Evolutionary conservation across 2,888 invertebrate species (phyloP).

Genomic region (Pyralis farinalis): DNA sequence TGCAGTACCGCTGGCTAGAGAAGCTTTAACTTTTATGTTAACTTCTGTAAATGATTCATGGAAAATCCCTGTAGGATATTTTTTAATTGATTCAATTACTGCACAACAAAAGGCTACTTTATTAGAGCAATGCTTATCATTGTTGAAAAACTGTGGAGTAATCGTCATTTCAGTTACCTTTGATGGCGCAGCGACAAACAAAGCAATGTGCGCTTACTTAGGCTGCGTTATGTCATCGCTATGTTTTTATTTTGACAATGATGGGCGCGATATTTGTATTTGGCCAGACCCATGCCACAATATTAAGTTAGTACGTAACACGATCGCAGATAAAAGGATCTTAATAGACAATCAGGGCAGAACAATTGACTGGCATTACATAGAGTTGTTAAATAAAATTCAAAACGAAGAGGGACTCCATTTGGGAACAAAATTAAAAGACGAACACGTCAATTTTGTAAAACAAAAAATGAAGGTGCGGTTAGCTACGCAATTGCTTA

Average conservation of each 20-base stretch:
- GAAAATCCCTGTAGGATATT: slow-evolving; percentile 18
- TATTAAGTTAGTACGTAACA: slow-evolving; percentile 12
- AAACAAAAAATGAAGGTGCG: slow-evolving; percentile 3
- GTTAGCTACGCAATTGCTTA: slow-evolving; percentile 9
- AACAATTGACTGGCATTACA: neutral
- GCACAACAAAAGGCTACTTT: slow-evolving; percentile 12
- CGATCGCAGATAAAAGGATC: slow-evolving; percentile 8
- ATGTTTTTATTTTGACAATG: neutral
- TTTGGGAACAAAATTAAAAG: slow-evolving; percentile 7
- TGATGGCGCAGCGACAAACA: slow-evolving; percentile 13
- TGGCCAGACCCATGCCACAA: slow-evolving; percentile 16
- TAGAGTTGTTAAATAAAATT: neutral
- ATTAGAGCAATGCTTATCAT: slow-evolving; percentile 8
- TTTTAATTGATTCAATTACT: slow-evolving; percentile 11
- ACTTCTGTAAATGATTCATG: slow-evolving; percentile 14
- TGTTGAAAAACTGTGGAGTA: slow-evolving; percentile 11
- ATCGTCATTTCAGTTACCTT: slow-evolving; percentile 2
- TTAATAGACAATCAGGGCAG: neutral
- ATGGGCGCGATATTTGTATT: slow-evolving; percentile 6
- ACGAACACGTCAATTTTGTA: slow-evolving; percentile 8
- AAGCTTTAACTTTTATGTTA: slow-evolving; percentile 16
- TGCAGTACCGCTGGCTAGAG: slow-evolving; percentile 10
- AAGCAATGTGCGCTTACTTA: slow-evolving; percentile 8
- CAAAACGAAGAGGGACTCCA: slow-evolving; percentile 10
- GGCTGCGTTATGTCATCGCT: neutral